Conservation (phyloP, 2,797 vertebrate species). For the Crypturellus tataupa region DNA sequence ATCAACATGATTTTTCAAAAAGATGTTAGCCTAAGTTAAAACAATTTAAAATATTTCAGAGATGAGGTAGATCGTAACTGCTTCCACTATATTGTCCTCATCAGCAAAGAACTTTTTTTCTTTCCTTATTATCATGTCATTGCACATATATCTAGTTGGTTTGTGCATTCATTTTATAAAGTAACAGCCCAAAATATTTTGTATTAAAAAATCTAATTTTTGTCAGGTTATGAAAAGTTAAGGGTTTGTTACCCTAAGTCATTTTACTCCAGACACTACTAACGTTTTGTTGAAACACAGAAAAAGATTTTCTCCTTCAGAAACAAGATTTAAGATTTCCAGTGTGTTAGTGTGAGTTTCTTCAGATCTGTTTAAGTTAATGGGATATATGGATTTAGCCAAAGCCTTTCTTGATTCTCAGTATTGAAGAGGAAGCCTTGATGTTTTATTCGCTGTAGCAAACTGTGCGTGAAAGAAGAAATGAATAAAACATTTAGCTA, state of each 20-base stretch:
- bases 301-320: neutral
- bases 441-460: neutral
- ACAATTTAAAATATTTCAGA: neutral
- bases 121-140: neutral
- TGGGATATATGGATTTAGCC: neutral
- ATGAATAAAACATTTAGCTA: neutral
- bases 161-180: neutral
- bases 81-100: neutral
- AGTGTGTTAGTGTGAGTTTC: neutral
- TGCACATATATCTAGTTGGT: neutral
- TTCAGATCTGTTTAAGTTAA: neutral
- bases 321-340: neutral
- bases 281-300: neutral
- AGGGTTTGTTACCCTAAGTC: neutral
- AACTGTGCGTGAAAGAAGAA: neutral
- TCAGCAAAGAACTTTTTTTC: neutral
- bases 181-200: neutral
- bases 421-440: neutral
- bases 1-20: neutral
- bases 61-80: neutral
- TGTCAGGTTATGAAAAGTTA: neutral
- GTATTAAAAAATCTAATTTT: neutral
- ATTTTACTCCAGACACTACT: neutral
- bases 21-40: neutral
- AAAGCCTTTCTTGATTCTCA: neutral